Evolutionary conservation across 1,140 invertebrate species (phyloP).

Genomic region (Eurosta solidaginis): DNA sequence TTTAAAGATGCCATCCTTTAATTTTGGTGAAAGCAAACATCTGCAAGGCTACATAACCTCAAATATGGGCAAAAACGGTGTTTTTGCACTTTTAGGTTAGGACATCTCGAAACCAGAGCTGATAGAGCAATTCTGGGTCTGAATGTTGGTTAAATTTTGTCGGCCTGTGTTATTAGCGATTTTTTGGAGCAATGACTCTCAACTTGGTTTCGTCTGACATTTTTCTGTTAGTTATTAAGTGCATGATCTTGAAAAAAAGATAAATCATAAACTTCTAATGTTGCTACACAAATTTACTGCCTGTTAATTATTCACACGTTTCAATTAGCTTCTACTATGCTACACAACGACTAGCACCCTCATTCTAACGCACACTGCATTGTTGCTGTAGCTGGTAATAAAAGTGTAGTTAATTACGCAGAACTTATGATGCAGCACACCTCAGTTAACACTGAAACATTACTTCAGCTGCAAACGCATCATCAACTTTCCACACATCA

Average conservation of each 20-base stretch:
- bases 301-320: neutral
- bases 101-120: too few species aligned
- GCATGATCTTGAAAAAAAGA: neutral
- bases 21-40: too few species aligned
- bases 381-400: neutral
- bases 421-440: conserved; percentile 11
- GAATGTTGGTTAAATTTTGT: too few species aligned
- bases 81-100: too few species aligned
- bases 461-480: neutral
- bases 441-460: neutral
- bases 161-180: too few species aligned
- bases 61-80: too few species aligned
- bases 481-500: conserved; percentile 2
- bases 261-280: too few species aligned
- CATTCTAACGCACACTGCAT: neutral
- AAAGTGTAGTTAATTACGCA: neutral
- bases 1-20: too few species aligned
- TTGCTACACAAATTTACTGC: neutral
- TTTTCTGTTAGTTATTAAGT: neutral
- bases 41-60: too few species aligned
- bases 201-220: too few species aligned
- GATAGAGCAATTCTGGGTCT: too few species aligned
- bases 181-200: too few species aligned
- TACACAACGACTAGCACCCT: neutral
- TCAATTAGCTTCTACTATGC: neutral